A percentile compares a stretch with the other conserved stretches of the same genome.
Evolutionary conservation across 2,888 invertebrate species (phyloP).

Genomic region (Mimachlamys varia): DNA sequence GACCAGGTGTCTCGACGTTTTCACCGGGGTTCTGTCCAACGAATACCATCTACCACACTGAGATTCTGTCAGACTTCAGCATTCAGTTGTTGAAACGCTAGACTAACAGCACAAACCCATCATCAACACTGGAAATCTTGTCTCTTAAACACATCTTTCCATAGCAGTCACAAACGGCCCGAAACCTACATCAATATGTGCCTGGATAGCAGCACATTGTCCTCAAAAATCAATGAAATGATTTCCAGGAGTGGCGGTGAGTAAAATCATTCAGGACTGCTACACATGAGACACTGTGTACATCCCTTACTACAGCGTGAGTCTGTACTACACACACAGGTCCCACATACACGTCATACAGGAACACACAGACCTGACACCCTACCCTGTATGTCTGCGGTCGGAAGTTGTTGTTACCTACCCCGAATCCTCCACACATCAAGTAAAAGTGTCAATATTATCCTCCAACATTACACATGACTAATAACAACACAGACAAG

Average conservation of each 20-base stretch:
- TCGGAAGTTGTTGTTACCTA: not conserved
- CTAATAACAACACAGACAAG: constrained; percentile 5
- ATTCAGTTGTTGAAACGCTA: not conserved
- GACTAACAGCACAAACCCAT: not conserved
- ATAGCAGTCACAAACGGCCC: not conserved
- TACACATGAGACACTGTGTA: not conserved
- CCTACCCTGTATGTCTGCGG: not conserved
- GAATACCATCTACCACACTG: not conserved
- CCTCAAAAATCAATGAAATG: constrained; percentile 35
- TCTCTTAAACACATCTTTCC: not conserved
- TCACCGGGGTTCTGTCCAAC: too few species aligned
- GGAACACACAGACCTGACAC: not conserved
- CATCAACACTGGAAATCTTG: not conserved
- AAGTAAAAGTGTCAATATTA: not conserved
- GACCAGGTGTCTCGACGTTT: not conserved
- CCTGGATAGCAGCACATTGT: not conserved
- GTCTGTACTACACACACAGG: not conserved
- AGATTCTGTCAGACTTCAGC: not conserved
- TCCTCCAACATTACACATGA: not conserved
- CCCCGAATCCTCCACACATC: not conserved
- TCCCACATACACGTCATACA: not conserved
- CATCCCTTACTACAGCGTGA: not conserved
- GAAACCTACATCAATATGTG: not conserved
- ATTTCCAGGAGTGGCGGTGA: constrained; percentile 25
- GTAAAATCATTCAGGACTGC: not conserved